Conservation (phyloP, 2,797 vertebrate species). For the Poeciliopsis gracilis region DNA sequence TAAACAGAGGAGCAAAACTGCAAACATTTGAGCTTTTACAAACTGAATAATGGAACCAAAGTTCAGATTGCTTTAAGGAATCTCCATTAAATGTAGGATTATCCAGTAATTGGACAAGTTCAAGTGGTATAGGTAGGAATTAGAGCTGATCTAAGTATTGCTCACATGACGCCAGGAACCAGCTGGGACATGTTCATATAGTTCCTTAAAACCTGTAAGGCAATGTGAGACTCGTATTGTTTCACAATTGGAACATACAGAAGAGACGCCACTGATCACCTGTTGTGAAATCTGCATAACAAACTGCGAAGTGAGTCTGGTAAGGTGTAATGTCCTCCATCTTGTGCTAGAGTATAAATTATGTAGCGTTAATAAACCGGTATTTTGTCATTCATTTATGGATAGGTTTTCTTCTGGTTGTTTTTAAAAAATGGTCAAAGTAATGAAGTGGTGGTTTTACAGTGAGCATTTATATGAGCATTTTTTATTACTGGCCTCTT, state of each 20-base stretch:
- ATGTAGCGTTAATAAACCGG: neutral
- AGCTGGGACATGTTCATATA: neutral
- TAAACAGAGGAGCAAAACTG: neutral
- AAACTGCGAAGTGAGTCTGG: neutral
- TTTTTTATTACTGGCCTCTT: neutral
- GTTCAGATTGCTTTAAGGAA: neutral
- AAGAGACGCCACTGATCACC: neutral
- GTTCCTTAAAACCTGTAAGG: neutral
- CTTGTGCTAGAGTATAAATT: neutral
- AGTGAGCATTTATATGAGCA: neutral
- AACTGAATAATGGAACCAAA: neutral
- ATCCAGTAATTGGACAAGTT: neutral
- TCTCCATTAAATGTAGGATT: neutral
- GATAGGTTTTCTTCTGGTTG: neutral
- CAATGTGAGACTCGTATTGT: neutral
- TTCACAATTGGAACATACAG: neutral
- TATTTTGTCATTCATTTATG: neutral
- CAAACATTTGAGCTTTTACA: neutral
- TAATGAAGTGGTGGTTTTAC: neutral
- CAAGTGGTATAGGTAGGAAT: neutral
- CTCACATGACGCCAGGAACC: neutral
- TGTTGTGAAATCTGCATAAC: neutral
- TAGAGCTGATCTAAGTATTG: neutral
- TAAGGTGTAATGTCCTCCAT: neutral
- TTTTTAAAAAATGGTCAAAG: neutral